A percentile compares a stretch with the other conserved stretches of the same genome.
Conservation (phyloP, 2,113 vertebrate genomes). For the Macroglossus sobrinus region DNA sequence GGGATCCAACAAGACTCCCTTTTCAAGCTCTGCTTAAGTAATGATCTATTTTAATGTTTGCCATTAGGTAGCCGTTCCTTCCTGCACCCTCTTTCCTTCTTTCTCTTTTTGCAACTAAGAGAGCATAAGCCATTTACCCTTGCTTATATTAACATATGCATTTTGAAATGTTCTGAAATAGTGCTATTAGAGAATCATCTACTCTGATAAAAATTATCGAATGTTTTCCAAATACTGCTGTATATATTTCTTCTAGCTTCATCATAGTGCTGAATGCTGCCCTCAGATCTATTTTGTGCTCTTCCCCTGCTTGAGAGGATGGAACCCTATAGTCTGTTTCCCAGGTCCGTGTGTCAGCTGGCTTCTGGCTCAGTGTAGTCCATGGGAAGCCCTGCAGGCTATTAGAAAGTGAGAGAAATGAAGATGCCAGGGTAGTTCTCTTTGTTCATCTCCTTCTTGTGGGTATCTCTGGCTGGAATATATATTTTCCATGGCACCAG, state of each 20-base stretch:
- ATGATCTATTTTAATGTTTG: neutral
- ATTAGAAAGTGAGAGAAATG: neutral
- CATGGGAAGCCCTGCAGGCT: neutral
- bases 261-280: neutral
- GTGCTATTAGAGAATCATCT: neutral
- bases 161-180: conserved; percentile 29
- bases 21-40: neutral
- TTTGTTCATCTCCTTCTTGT: neutral
- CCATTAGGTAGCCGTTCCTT: neutral
- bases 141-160: neutral
- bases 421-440: neutral
- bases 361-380: neutral
- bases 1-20: neutral
- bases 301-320: neutral
- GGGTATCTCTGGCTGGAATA: too few species aligned
- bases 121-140: neutral
- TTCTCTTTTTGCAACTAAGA: neutral
- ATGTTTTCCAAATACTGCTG: neutral
- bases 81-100: neutral
- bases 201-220: neutral
- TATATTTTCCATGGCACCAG: neutral
- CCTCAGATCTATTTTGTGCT: neutral
- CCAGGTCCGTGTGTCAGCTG: neutral
- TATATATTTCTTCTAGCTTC: neutral
- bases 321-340: neutral